phyloP scores from a whole-genome alignment of 2,888 invertebrate genomes.

The Stegana nigrithorax region DNA sequence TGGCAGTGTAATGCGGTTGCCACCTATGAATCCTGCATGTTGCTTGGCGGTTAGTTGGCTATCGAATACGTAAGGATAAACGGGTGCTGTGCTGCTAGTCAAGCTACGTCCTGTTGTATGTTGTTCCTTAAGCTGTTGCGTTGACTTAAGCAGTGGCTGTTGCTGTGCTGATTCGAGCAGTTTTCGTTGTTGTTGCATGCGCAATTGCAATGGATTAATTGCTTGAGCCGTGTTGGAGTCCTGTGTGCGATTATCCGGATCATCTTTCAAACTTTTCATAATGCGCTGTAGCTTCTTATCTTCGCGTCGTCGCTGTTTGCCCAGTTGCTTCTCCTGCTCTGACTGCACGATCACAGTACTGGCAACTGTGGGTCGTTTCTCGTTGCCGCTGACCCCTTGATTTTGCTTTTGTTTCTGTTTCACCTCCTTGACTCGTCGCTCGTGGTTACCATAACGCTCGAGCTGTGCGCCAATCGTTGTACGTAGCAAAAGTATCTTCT shows the following conservation, averaged over 20 bases:
- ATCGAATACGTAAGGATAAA: slow-evolving; percentile 91
- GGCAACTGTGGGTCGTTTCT: slow-evolving; percentile 75
- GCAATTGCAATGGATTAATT: slow-evolving; percentile 65
- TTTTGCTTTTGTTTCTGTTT: slow-evolving; percentile 40
- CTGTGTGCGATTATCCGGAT: slow-evolving; percentile 41
- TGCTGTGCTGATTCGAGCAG: slow-evolving; percentile 59
- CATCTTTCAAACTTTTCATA: slow-evolving; percentile 53
- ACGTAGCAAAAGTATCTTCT: slow-evolving; percentile 76
- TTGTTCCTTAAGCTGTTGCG: slow-evolving; percentile 48
- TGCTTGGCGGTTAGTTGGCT: slow-evolving; percentile 77
- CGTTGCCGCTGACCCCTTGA: slow-evolving; percentile 17
- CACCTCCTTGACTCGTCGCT: slow-evolving; percentile 53
- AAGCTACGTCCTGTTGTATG: slow-evolving; percentile 32
- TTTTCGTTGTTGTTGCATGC: slow-evolving; percentile 62
- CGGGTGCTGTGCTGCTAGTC: slow-evolving; percentile 69
- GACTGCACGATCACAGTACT: slow-evolving; percentile 88
- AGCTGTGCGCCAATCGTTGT: slow-evolving; percentile 69
- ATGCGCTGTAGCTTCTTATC: slow-evolving; percentile 78
- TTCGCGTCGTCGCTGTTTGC: slow-evolving; percentile 83
- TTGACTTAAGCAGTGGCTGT: slow-evolving; percentile 58
- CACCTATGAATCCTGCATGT: slow-evolving; percentile 79
- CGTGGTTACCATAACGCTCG: slow-evolving; percentile 55
- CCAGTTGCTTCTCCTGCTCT: slow-evolving; percentile 81
- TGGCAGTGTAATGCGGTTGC: slow-evolving; percentile 82
- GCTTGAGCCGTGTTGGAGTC: slow-evolving; percentile 65